Conservation (phyloP, 2,113 vertebrate genomes). For the Xenopus borealis region DNA sequence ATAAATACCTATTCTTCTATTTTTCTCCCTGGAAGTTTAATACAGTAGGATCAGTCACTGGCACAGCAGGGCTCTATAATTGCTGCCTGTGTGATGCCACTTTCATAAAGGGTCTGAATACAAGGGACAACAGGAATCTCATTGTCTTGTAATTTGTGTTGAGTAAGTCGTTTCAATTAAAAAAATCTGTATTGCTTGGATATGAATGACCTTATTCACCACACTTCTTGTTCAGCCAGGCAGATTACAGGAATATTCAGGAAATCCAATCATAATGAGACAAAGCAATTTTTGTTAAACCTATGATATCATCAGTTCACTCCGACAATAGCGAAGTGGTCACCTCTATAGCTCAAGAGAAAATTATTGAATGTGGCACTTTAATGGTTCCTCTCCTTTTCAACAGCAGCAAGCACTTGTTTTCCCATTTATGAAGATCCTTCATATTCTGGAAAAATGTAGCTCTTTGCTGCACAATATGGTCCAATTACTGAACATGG, state of each 20-base stretch:
- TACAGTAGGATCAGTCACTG: conserved; percentile 22
- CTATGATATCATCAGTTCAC: conserved; percentile 55
- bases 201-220: conserved; percentile 59
- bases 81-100: conserved; percentile 33
- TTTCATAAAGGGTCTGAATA: conserved; percentile 22
- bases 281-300: conserved; percentile 58
- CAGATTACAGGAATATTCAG: conserved; percentile 34
- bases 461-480: conserved; percentile 48
- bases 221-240: conserved; percentile 37
- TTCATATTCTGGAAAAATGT: too few species aligned
- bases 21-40: background rate
- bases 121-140: conserved; percentile 49
- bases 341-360: conserved; percentile 51
- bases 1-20: too few species aligned
- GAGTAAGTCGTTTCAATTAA: conserved; percentile 45
- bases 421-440: conserved; percentile 47
- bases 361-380: conserved; percentile 56
- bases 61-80: conserved; percentile 32
- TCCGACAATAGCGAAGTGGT: conserved; percentile 49
- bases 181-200: conserved; percentile 53
- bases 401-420: conserved; percentile 49
- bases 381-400: conserved; percentile 32
- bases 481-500: conserved; percentile 44
- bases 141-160: conserved; percentile 16
- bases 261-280: conserved; percentile 43